phyloP scores from a whole-genome alignment of 2,888 invertebrate genomes.

The Apamea sordens region DNA sequence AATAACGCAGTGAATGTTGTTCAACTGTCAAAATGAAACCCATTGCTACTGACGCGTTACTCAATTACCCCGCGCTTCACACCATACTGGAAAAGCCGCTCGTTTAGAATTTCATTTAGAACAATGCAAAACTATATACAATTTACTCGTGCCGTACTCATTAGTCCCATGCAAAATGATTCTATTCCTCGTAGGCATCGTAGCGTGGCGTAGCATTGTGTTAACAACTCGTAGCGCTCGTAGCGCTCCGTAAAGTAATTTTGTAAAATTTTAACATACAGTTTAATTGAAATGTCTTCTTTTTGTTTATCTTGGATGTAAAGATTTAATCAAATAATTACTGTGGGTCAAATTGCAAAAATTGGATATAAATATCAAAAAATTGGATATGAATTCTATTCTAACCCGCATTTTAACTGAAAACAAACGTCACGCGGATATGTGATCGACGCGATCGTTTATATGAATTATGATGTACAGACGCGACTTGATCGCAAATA shows the following conservation, averaged over 20 bases:
- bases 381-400: too few species aligned
- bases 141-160: constrained; percentile 9
- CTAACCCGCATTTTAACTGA: too few species aligned
- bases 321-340: neutral
- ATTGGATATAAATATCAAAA: neutral
- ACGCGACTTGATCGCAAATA: neutral
- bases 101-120: neutral
- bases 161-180: constrained; percentile 18
- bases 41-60: too few species aligned
- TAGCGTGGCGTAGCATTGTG: constrained; percentile 50
- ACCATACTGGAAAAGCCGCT: neutral
- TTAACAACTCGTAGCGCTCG: constrained; percentile 22
- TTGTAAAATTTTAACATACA: constrained; percentile 14
- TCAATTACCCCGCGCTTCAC: too few species aligned
- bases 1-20: too few species aligned
- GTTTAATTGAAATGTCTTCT: neutral
- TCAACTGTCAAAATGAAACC: too few species aligned
- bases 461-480: neutral
- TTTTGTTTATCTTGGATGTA: neutral
- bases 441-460: neutral
- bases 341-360: neutral
- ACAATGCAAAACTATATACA: neutral
- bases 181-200: constrained; percentile 28
- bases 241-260: constrained; percentile 26
- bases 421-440: neutral